phyloP scores from a whole-genome alignment of 2,113 vertebrate species.

The Capricornis sumatraensis region DNA sequence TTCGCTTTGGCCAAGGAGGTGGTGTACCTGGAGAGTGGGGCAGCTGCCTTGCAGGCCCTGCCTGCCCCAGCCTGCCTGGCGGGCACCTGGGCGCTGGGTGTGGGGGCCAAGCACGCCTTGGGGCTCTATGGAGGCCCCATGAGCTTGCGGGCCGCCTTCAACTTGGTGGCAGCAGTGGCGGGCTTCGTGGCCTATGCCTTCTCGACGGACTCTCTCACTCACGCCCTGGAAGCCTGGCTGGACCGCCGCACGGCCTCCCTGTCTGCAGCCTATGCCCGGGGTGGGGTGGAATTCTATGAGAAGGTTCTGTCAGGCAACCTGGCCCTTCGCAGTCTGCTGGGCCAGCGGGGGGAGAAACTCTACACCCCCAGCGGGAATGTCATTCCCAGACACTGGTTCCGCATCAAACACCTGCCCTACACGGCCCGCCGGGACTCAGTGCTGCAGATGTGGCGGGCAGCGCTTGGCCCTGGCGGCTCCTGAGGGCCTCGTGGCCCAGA shows the following conservation, averaged over 20 bases:
- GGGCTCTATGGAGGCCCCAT: constrained; percentile 80
- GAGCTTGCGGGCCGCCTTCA: constrained; percentile 81
- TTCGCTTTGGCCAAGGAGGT: constrained; percentile 92
- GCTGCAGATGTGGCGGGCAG: constrained; percentile 79
- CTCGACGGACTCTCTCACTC: constrained; percentile 81
- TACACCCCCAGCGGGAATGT: constrained; percentile 91
- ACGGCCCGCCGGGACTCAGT: constrained; percentile 88
- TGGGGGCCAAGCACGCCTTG: constrained; percentile 85
- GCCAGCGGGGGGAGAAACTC: constrained; percentile 83
- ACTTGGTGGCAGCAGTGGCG: constrained; percentile 74
- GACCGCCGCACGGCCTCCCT: constrained; percentile 85
- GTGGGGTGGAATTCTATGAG: constrained; percentile 94
- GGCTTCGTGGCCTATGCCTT: constrained; percentile 85
- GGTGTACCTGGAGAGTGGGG: constrained; percentile 79
- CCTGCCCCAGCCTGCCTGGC: constrained; percentile 87
- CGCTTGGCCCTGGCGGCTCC: constrained; percentile 41
- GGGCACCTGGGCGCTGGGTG: constrained; percentile 83
- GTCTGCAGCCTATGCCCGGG: constrained; percentile 85
- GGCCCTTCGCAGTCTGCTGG: constrained; percentile 88
- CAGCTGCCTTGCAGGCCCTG: constrained; percentile 79
- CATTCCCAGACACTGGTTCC: constrained; percentile 86
- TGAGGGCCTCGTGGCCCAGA: neutral
- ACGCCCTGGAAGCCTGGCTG: constrained; percentile 86
- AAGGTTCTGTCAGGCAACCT: constrained; percentile 89
- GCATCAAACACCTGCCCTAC: constrained; percentile 89